phyloP scores from a whole-genome alignment of 2,113 vertebrate genomes.

The Zonotrichia leucophrys region DNA sequence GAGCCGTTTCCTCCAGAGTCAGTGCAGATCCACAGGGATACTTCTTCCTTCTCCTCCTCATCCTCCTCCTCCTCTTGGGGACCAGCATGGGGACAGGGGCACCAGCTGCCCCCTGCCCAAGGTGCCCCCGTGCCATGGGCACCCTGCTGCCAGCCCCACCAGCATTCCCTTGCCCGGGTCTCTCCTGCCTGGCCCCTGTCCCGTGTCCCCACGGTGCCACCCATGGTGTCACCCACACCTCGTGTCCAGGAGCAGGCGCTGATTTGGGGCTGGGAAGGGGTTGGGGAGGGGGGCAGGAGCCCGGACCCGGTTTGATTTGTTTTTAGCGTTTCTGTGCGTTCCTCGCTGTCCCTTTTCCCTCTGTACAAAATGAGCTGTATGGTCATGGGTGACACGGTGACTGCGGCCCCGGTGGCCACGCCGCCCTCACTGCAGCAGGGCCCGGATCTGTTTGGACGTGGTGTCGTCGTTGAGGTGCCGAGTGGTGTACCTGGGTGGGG shows the following conservation, averaged over 20 bases:
- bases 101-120: neutral
- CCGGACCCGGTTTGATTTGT: neutral
- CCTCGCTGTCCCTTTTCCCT: neutral
- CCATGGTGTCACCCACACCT: neutral
- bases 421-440: slow-evolving; percentile 85
- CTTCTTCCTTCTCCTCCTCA: neutral
- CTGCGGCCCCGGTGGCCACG: neutral
- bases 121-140: neutral
- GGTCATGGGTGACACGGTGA: slow-evolving; percentile 76
- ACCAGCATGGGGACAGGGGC: neutral
- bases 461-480: slow-evolving; percentile 91
- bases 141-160: neutral
- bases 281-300: neutral
- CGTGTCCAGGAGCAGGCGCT: neutral
- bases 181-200: neutral
- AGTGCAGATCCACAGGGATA: neutral
- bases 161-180: neutral
- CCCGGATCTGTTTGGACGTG: slow-evolving; percentile 94
- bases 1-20: slow-evolving; percentile 73
- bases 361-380: slow-evolving; percentile 83
- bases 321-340: neutral
- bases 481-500: slow-evolving; percentile 84
- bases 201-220: neutral
- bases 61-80: neutral
- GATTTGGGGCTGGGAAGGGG: too few relatives aligned